Percentiles rank a stretch among this genome's conserved stretches.
phyloP scores from a whole-genome alignment of 1,140 invertebrate species.

The Gerris buenoi region DNA sequence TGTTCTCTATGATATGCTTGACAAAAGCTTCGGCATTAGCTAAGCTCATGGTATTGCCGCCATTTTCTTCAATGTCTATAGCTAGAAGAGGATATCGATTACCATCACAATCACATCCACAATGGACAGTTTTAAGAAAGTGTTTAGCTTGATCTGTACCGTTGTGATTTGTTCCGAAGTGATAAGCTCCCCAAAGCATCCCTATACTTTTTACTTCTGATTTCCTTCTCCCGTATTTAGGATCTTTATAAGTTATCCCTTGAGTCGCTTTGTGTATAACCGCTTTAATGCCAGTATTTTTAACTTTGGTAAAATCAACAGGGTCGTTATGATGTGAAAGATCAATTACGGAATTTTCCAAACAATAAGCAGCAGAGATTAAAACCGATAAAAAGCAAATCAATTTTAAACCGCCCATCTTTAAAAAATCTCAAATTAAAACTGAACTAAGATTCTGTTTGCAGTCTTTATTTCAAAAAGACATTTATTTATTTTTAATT shows the following conservation, averaged over 20 bases:
- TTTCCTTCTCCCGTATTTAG: background rate
- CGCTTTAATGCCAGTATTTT: background rate
- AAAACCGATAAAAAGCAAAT: too few relatives aligned
- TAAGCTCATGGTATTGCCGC: background rate
- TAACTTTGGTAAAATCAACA: background rate
- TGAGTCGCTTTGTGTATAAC: background rate
- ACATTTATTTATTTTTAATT: too few relatives aligned
- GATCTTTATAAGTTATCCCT: background rate
- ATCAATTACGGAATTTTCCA: background rate
- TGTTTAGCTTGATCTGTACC: background rate
- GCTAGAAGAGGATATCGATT: background rate
- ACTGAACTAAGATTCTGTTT: too few relatives aligned
- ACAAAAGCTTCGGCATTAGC: background rate
- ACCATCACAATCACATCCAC: background rate
- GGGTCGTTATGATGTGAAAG: background rate
- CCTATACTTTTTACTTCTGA: background rate
- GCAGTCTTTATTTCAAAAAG: too few relatives aligned
- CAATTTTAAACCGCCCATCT: too few relatives aligned
- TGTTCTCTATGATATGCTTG: background rate
- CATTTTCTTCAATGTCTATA: background rate
- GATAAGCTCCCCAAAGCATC: background rate
- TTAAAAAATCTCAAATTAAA: too few relatives aligned
- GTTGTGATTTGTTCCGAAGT: background rate
- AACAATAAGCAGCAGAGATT: background rate
- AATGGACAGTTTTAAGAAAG: background rate